These are phyloP conservation scores for Drosophila fungiperda DNA, from an alignment of 2,888 invertebrate genomes.

Conservation along the genomic window DNA sequence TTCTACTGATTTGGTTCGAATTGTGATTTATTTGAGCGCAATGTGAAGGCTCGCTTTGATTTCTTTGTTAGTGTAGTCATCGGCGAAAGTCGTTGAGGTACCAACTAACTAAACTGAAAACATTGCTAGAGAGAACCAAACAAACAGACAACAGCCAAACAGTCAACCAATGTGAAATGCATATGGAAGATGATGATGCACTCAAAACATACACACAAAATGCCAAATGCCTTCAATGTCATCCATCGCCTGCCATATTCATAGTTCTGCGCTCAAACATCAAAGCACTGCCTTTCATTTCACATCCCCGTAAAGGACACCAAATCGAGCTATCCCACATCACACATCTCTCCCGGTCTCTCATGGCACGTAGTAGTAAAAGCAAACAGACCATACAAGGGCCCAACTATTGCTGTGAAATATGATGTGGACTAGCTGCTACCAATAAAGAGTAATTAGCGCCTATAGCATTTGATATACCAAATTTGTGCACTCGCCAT, in stretches of 20 bases:
- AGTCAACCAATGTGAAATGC: too few species aligned
- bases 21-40: conserved; percentile 77
- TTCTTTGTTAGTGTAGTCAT: conserved; percentile 66
- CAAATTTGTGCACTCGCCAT: conserved; percentile 53
- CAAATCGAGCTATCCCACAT: conserved; percentile 74
- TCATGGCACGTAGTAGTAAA: conserved; percentile 68
- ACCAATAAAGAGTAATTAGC: conserved; percentile 73
- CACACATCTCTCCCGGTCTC: conserved; percentile 27
- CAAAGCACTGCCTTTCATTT: conserved; percentile 76
- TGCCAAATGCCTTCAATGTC: conserved; percentile 64
- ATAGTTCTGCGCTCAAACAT: conserved; percentile 68
- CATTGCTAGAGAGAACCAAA: conserved; percentile 52
- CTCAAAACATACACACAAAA: conserved; percentile 25
- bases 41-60: conserved; percentile 76
- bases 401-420: conserved; percentile 75
- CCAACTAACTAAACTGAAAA: conserved; percentile 8
- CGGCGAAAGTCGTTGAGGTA: conserved; percentile 64
- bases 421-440: conserved; percentile 68
- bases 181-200: conserved; percentile 52
- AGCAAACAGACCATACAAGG: conserved; percentile 71
- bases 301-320: conserved; percentile 61
- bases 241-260: conserved; percentile 54
- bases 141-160: conserved; percentile 10
- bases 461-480: conserved; percentile 49
- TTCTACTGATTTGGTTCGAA: conserved; percentile 80